These are phyloP conservation scores for Melitaea athalia DNA, from an alignment of 2,888 invertebrate genomes.

Conservation along the genomic window DNA sequence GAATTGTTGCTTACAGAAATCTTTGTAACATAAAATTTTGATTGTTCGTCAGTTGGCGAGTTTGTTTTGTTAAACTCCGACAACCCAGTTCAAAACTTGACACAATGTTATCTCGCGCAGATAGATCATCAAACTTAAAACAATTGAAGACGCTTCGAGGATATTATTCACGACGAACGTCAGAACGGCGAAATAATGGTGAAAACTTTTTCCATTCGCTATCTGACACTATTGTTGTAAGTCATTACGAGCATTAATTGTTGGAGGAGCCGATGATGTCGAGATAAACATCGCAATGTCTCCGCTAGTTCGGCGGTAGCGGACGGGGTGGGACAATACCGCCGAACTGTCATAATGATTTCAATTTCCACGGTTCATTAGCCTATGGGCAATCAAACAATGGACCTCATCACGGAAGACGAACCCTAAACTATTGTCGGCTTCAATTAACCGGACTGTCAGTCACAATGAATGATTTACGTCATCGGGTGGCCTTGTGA, in stretches of 20 bases:
- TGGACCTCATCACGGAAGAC: conserved; percentile 36
- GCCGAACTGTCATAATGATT: conserved; percentile 43
- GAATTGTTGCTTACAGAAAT: not conserved
- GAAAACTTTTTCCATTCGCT: conserved; percentile 30
- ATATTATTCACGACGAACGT: not conserved
- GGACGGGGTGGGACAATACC: conserved; percentile 37
- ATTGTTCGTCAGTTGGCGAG: not conserved
- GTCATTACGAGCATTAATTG: conserved; percentile 19
- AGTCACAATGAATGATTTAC: conserved; percentile 51
- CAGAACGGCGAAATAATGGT: not conserved
- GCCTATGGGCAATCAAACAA: conserved; percentile 41
- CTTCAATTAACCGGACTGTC: conserved; percentile 51
- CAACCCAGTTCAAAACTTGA: not conserved
- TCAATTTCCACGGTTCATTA: conserved; percentile 49
- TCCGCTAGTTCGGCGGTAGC: conserved; percentile 18
- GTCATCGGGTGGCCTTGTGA: conserved; percentile 51
- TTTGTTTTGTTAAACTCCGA: not conserved
- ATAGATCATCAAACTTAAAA: not conserved
- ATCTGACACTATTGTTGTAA: conserved; percentile 24
- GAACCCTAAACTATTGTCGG: conserved; percentile 36
- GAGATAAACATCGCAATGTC: conserved; percentile 14
- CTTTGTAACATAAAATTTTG: not conserved
- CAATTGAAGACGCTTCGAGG: not conserved
- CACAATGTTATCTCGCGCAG: not conserved
- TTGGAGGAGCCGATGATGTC: conserved; percentile 9